phyloP scores from a whole-genome alignment of 2,888 invertebrate species.

The Pogonocherus hispidulus region DNA sequence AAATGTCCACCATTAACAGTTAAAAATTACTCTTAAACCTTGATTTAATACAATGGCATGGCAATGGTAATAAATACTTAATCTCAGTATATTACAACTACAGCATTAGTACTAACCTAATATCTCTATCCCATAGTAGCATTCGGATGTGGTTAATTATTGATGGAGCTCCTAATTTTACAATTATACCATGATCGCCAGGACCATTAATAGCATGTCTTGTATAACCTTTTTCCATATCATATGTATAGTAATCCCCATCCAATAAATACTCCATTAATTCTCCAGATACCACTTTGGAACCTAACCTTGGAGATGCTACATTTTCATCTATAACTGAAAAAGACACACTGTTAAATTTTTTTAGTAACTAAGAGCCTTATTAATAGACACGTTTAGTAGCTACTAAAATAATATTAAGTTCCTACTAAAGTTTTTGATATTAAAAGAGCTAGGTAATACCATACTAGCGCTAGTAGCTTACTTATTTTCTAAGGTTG shows the following conservation, averaged over 20 bases:
- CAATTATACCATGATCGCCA: conserved; percentile 85
- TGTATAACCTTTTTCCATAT: conserved; percentile 91
- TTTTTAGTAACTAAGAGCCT: too few species aligned
- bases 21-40: too few species aligned
- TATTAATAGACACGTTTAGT: too few species aligned
- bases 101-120: conserved; percentile 74
- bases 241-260: conserved; percentile 88
- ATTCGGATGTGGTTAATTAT: conserved; percentile 95
- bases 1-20: too few species aligned
- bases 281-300: conserved; percentile 92
- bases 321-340: conserved; percentile 93
- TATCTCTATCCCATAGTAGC: conserved; percentile 95
- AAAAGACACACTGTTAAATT: conserved; percentile 46
- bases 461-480: too few species aligned
- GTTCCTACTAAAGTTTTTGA: too few species aligned
- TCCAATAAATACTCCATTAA: conserved; percentile 90
- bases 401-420: too few species aligned
- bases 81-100: too few species aligned
- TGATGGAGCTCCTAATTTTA: conserved; percentile 85
- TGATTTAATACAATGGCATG: too few species aligned
- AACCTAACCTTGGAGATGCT: conserved; percentile 83
- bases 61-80: too few species aligned
- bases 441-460: too few species aligned
- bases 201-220: conserved; percentile 67
- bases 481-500: too few species aligned